Evolutionary conservation across 2,888 invertebrate species (phyloP).

Genomic region (Bhutanitis thaidina): DNA sequence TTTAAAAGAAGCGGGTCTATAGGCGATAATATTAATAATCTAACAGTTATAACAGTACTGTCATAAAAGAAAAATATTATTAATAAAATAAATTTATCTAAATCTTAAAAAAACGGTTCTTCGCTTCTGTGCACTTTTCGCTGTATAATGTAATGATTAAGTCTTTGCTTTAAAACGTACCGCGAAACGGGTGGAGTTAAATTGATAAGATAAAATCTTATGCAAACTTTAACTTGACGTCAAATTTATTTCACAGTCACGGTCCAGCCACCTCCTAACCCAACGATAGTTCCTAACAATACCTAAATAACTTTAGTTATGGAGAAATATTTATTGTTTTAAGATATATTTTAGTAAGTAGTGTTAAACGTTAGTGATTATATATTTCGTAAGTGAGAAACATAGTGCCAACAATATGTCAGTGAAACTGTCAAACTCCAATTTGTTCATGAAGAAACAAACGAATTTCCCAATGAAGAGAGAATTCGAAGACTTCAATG

Average conservation of each 20-base stretch:
- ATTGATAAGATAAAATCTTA: conserved; percentile 15
- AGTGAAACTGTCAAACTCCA: conserved; percentile 62
- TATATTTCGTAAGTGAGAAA: conserved; percentile 38
- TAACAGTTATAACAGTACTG: too few species aligned
- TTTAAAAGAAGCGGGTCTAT: too few species aligned
- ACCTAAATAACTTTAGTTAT: conserved; percentile 71
- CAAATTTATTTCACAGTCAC: conserved; percentile 33
- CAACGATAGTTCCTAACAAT: conserved; percentile 81
- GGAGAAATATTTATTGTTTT: conserved; percentile 74
- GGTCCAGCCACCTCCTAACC: conserved; percentile 74
- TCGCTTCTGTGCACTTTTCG: neutral
- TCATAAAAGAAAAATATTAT: too few species aligned
- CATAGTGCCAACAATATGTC: conserved; percentile 54
- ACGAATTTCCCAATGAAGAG: conserved; percentile 70
- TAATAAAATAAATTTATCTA: too few species aligned
- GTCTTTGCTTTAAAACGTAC: conserved; percentile 17
- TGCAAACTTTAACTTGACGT: conserved; percentile 15
- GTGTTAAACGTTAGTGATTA: conserved; percentile 43
- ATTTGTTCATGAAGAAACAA: conserved; percentile 61
- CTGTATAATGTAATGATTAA: conserved; percentile 8
- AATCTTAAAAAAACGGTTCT: neutral
- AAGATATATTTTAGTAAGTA: conserved; percentile 56
- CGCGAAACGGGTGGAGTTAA: conserved; percentile 43
- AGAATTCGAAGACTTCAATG: conserved; percentile 61
- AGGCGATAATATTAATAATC: too few species aligned